Conservation (phyloP, 2,797 vertebrate genomes). For the Echeneis naucrates region DNA sequence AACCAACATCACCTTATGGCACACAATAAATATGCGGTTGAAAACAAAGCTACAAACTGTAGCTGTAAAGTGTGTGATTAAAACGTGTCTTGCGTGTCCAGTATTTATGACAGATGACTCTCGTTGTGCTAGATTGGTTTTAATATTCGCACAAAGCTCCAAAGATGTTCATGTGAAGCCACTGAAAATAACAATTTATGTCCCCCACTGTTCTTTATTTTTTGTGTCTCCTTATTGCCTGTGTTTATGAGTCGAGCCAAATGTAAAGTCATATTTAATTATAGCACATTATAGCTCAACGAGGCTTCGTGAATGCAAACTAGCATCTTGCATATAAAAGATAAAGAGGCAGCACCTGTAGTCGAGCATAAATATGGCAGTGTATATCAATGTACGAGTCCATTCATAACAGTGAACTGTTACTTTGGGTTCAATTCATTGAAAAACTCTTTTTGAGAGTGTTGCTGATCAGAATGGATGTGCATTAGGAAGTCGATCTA, state of each 20-base stretch:
- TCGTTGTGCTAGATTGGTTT: conserved; percentile 57
- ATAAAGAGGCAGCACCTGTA: conserved; percentile 60
- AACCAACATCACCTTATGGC: conserved; percentile 38
- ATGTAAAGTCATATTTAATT: conserved; percentile 75
- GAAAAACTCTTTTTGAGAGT: not conserved
- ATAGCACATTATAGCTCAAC: conserved; percentile 65
- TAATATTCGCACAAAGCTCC: conserved; percentile 62
- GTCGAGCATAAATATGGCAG: conserved; percentile 31
- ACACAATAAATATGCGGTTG: conserved; percentile 40
- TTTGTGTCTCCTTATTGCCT: conserved; percentile 49
- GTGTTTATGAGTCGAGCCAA: conserved; percentile 65
- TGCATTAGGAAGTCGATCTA: conserved; percentile 7
- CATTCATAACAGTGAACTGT: conserved; percentile 9
- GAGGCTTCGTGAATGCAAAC: conserved; percentile 63
- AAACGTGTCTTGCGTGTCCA: conserved; percentile 47
- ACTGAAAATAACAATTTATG: conserved; percentile 64
- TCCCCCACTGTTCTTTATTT: conserved; percentile 51
- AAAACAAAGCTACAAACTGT: conserved; percentile 53
- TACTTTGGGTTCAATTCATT: conserved; percentile 14
- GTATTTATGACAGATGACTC: conserved; percentile 62
- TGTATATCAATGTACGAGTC: conserved; percentile 17
- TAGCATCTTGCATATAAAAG: conserved; percentile 57
- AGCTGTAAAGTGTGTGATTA: conserved; percentile 56
- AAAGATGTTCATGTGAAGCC: conserved; percentile 59
- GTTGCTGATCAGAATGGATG: conserved; percentile 28